Base-by-base conservation (phyloP, 1,140 invertebrate species). In the Euura saliciscinereae region DNA sequence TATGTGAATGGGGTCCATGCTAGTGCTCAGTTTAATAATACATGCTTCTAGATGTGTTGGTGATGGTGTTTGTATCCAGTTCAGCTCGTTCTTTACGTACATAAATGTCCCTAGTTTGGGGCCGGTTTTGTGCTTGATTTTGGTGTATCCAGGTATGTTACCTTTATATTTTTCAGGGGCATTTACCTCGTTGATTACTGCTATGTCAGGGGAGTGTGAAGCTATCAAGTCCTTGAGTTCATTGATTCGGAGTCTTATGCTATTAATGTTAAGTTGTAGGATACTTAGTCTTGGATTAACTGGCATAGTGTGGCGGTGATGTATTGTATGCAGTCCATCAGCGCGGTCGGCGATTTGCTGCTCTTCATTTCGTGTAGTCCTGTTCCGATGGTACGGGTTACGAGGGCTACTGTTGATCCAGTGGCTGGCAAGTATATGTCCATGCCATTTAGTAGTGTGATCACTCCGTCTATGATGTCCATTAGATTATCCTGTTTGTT, bases 71-170 rank as follows among this genome's bases (percentile, higher is more conserved):
- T 51, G 45, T 28, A 42, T 51, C 69, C 69, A 70, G 69, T 46
- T 51, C 11, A 70, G 43, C 45, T 51, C 45, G 45, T 70, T 70
- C 59, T 51, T 70, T 10, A 70, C 59, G 43, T 51, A 70, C 69
- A 70, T 70, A 44, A 70, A 70, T 28, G 69, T 70, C 43, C 69
- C 45, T 11, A 45, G 45, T 70, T 70, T 51, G 13, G 28, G 11
- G 8, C 43, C 59, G 45, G 69, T 70, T 70, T 70, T 70, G 44
- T 69, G 45, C 28, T 69, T 45, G 11, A 69, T 69, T 69, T 69
- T 69, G 5, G 44, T 10, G 11, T 70, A 70, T n/a, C 69, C 69
- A 42, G 45, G 69, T n/a, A 70, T 70, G 42, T 70, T 70, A 70
- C 43, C 45, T 51, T 70, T 44, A 51, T 45, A 51, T 4, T 8